These are phyloP conservation scores for Gallinago stenura DNA, from an alignment of 2,797 vertebrate genomes.

Conservation along the genomic window DNA sequence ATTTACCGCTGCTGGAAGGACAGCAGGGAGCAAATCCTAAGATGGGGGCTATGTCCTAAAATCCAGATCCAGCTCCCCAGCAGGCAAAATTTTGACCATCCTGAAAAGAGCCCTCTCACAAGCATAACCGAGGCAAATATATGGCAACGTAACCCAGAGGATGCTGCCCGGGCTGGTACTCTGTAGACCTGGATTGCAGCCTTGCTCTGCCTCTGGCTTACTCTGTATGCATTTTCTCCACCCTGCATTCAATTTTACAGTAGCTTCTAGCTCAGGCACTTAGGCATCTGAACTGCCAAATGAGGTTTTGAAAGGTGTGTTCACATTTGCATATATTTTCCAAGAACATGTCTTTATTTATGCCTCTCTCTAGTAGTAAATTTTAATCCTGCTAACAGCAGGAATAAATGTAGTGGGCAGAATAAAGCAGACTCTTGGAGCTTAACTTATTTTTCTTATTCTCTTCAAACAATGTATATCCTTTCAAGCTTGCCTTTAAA, in stretches of 20 bases:
- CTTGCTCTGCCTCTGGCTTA: constrained; percentile 16
- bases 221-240: constrained; percentile 46
- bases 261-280: constrained; percentile 53
- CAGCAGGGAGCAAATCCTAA: neutral
- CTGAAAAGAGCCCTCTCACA: neutral
- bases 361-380: constrained; percentile 57
- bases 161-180: neutral
- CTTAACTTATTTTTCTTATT: constrained; percentile 58
- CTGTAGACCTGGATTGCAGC: neutral
- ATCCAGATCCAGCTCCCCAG: neutral
- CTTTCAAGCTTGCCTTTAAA: constrained; percentile 52
- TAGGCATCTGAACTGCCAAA: constrained; percentile 63
- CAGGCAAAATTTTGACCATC: neutral
- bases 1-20: neutral
- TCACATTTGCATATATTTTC: constrained; percentile 67
- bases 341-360: constrained; percentile 69
- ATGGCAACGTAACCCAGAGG: neutral
- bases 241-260: constrained; percentile 51
- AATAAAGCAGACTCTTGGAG: constrained; percentile 59
- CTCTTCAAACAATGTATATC: constrained; percentile 32
- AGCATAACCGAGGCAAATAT: neutral
- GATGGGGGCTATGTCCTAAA: neutral
- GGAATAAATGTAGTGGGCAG: constrained; percentile 55
- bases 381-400: constrained; percentile 65
- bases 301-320: constrained; percentile 68